phyloP scores from a whole-genome alignment of 2,113 vertebrate genomes.

The Perca fluviatilis region DNA sequence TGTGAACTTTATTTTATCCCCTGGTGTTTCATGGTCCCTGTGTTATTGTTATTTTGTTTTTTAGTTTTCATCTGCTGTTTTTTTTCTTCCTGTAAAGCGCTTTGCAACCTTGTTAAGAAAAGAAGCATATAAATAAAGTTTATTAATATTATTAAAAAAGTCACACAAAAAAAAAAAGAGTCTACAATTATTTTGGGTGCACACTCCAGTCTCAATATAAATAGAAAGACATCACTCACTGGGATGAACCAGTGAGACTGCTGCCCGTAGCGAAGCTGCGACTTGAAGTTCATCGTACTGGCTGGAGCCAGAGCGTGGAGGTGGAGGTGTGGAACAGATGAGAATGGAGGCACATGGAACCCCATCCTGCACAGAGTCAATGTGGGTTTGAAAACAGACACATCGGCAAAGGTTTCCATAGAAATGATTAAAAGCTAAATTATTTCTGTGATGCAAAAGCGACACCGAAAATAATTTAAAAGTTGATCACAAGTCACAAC shows the following conservation, averaged over 20 bases:
- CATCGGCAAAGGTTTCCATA: neutral
- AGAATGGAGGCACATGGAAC: constrained; percentile 91
- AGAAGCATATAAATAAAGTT: neutral
- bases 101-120: too few species aligned
- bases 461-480: neutral
- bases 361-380: constrained; percentile 86
- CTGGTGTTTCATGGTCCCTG: too few species aligned
- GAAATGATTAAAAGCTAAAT: neutral
- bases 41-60: too few species aligned
- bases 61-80: too few species aligned
- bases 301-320: constrained; percentile 90
- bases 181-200: too few species aligned
- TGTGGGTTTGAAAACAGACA: neutral
- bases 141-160: too few species aligned
- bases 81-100: too few species aligned
- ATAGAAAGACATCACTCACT: constrained; percentile 74
- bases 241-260: constrained; percentile 92
- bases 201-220: neutral
- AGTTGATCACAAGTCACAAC: neutral
- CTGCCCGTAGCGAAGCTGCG: constrained; percentile 84
- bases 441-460: neutral
- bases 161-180: too few species aligned
- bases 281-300: constrained; percentile 82
- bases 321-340: constrained; percentile 90
- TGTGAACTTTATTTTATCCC: too few species aligned